Percentiles rank a stretch among this genome's conserved stretches.
These are phyloP conservation scores for Synanthedon andrenaeformis DNA, from an alignment of 2,888 invertebrate genomes.

Conservation along the genomic window DNA sequence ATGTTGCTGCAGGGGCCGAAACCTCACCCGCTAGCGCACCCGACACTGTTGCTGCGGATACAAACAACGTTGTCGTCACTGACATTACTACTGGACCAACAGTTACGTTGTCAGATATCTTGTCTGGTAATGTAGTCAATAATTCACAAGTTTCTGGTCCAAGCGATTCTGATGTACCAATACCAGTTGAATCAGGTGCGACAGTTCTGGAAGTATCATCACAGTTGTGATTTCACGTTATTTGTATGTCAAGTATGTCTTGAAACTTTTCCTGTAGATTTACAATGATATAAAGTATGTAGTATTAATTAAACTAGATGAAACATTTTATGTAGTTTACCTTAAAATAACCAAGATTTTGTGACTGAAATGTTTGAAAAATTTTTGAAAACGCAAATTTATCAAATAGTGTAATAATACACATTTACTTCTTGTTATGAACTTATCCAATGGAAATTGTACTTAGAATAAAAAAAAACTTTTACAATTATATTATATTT, in stretches of 20 bases:
- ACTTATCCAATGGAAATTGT: neutral
- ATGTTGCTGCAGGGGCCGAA: neutral
- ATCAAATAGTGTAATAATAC: neutral
- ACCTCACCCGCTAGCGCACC: neutral
- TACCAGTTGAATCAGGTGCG: conserved; percentile 39
- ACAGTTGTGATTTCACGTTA: conserved; percentile 16
- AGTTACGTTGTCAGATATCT: conserved; percentile 4
- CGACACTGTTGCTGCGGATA: neutral
- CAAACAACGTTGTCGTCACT: neutral
- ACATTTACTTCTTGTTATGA: neutral
- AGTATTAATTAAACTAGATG: no score
- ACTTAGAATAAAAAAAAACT: neutral
- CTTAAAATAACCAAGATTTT: no score
- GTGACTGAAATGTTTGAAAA: neutral
- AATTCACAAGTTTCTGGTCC: conserved; percentile 3
- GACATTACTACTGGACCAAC: neutral
- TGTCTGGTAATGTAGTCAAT: conserved; percentile 2
- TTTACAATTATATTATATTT: conserved; percentile 14
- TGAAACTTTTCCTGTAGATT: no score
- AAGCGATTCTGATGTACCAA: conserved; percentile 10
- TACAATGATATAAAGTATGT: no score
- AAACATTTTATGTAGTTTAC: no score
- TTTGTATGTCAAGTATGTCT: no score
- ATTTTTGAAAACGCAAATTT: neutral
- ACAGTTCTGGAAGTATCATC: conserved; percentile 37